Evolutionary conservation across 1,140 invertebrate genomes (phyloP).

Genomic region (Dendroctonus ponderosae): DNA sequence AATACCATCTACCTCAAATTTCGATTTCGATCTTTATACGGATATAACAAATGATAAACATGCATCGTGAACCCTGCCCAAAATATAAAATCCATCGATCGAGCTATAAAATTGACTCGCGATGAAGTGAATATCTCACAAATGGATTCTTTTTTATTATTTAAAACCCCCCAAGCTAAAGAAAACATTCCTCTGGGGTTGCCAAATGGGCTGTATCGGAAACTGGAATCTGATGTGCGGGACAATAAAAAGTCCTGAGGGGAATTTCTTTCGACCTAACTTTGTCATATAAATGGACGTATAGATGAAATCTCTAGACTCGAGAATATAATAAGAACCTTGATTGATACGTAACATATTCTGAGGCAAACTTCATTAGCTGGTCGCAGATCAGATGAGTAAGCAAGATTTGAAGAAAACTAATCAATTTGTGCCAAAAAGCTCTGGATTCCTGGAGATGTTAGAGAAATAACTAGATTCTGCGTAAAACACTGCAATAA

Average conservation of each 20-base stretch:
- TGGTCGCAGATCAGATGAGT: too few relatives aligned
- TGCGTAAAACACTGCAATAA: too few relatives aligned
- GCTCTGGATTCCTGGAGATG: too few relatives aligned
- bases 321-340: background rate
- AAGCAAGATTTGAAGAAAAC: too few relatives aligned
- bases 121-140: conserved; percentile 12
- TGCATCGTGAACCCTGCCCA: too few relatives aligned
- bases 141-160: conserved; percentile 23
- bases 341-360: too few relatives aligned
- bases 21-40: too few relatives aligned
- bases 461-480: too few relatives aligned
- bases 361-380: too few relatives aligned
- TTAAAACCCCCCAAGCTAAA: conserved; percentile 13
- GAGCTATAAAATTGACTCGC: conserved; percentile 10
- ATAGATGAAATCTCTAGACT: background rate
- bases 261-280: conserved; percentile 4
- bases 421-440: too few relatives aligned
- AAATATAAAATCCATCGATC: conserved; percentile 4
- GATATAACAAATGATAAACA: too few relatives aligned
- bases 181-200: conserved; percentile 11
- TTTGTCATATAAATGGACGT: background rate
- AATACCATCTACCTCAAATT: too few relatives aligned
- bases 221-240: conserved; percentile 11
- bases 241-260: conserved; percentile 22
- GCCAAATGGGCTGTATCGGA: conserved; percentile 22